These are phyloP conservation scores for Chrysolina americana DNA, from an alignment of 2,888 invertebrate species.

Conservation along the genomic window DNA sequence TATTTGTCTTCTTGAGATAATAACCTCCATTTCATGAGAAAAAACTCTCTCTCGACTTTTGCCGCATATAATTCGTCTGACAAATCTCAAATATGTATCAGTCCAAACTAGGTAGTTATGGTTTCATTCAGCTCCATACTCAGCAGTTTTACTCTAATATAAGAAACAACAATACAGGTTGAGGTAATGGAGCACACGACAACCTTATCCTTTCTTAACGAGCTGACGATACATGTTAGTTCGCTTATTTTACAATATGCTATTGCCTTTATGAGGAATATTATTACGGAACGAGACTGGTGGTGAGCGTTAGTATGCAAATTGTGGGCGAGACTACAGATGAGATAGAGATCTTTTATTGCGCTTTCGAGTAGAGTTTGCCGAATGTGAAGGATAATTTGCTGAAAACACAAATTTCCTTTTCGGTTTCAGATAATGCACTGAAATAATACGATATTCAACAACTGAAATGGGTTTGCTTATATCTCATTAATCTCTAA, in stretches of 20 bases:
- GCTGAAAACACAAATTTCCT: neutral
- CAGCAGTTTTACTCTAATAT: neutral
- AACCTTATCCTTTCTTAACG: constrained; percentile 6
- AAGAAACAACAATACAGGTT: neutral
- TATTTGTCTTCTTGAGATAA: too few species aligned
- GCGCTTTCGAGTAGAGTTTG: neutral
- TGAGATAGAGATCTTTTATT: neutral
- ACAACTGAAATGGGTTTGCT: too few species aligned
- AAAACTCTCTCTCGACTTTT: too few species aligned
- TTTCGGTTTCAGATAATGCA: neutral
- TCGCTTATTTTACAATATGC: neutral
- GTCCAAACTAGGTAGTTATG: neutral
- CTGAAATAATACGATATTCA: neutral
- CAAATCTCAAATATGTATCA: neutral
- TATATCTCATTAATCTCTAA: too few species aligned
- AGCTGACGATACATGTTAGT: neutral
- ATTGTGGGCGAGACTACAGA: neutral
- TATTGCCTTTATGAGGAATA: neutral
- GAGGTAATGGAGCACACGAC: neutral
- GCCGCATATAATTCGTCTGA: neutral
- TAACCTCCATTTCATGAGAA: too few species aligned
- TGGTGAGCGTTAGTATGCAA: neutral
- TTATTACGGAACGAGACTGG: neutral
- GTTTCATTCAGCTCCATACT: neutral
- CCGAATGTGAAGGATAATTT: neutral